A percentile compares a stretch with the other conserved stretches of the same genome.
Conservation (phyloP, 1,140 invertebrate genomes). For the Nephotettix cincticeps region DNA sequence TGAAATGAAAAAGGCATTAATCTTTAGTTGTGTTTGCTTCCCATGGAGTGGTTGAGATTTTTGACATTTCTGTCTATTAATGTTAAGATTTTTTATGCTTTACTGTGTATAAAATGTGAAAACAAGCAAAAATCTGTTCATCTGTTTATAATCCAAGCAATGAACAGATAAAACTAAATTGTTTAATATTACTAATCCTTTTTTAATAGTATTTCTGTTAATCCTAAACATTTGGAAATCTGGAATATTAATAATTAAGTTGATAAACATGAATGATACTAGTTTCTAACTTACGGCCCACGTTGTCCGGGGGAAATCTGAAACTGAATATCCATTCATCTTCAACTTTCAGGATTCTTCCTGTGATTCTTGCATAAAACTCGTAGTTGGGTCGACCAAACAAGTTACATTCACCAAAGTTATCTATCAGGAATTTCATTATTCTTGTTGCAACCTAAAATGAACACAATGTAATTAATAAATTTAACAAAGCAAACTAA, state of each 20-base stretch:
- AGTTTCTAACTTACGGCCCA: conserved; percentile 52
- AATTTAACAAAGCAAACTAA: no score
- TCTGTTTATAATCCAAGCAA: no score
- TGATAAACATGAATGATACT: no score
- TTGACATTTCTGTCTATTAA: no score
- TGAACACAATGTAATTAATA: no score
- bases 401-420: conserved; percentile 92
- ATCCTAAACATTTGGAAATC: background rate
- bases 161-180: no score
- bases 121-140: no score
- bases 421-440: conserved; percentile 95
- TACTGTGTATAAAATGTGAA: no score
- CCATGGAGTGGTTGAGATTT: no score
- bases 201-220: background rate
- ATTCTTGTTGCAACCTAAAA: conserved; percentile 84
- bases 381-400: conserved; percentile 97
- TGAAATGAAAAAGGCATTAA: no score
- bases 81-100: no score
- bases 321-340: conserved; percentile 95
- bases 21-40: no score
- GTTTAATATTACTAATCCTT: background rate
- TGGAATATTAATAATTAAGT: background rate
- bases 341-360: conserved; percentile 85
- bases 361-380: conserved; percentile 95
- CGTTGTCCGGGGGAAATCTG: conserved; percentile 78